Evolutionary conservation across 1,140 invertebrate genomes (phyloP).

Genomic region (Lerema accius): DNA sequence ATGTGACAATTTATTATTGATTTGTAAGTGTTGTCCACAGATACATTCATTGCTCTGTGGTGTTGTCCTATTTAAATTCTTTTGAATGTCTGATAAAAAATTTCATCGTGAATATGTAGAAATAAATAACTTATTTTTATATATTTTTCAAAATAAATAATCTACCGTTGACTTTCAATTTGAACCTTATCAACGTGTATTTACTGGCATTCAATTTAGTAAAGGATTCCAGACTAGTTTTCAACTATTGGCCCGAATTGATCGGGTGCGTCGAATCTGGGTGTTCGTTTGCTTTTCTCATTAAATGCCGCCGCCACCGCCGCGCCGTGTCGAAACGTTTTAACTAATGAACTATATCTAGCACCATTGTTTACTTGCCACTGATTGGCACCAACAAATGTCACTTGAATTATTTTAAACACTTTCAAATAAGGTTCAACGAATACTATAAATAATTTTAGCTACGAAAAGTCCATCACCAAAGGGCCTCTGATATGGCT

Average conservation of each 20-base stretch:
- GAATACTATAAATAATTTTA: no score
- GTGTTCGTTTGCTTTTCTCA: constrained; percentile 43
- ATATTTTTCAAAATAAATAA: no score
- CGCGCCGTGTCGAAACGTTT: constrained; percentile 4
- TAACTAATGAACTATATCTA: constrained; percentile 4
- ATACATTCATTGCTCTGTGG: no score
- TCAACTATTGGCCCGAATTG: constrained; percentile 36
- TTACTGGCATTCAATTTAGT: constrained; percentile 29
- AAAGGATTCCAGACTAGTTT: constrained; percentile 27
- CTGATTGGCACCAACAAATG: neutral
- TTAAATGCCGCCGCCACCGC: constrained; percentile 2
- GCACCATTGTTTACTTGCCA: neutral
- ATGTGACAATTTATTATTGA: no score
- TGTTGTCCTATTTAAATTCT: no score
- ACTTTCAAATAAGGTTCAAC: neutral
- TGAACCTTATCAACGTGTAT: neutral
- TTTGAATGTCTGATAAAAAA: no score
- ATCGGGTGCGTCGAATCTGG: constrained; percentile 37
- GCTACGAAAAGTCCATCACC: no score
- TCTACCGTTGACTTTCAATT: no score
- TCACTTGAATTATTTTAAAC: neutral
- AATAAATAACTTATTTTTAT: no score
- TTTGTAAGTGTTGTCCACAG: no score
- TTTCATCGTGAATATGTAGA: no score
- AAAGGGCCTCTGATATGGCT: no score